Percentiles rank a stretch among this genome's conserved stretches.
Evolutionary conservation across 2,113 vertebrate species (phyloP).

Genomic region (Notarius quadriscutis): DNA sequence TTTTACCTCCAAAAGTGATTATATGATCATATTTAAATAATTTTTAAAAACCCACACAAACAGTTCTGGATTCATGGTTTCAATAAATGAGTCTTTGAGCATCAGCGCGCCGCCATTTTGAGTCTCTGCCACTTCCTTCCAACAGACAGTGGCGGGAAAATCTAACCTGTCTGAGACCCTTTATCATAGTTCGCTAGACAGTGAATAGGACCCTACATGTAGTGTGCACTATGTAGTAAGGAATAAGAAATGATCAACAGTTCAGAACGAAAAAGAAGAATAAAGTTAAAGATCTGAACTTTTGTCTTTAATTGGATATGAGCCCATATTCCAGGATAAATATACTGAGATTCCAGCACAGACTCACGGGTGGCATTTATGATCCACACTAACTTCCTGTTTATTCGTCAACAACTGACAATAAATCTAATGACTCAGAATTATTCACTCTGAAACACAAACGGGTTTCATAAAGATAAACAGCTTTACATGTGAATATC

Average conservation of each 20-base stretch:
- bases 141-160: slow-evolving; percentile 52
- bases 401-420: no score
- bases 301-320: no score
- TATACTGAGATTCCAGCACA: no score
- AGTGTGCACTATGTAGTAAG: not conserved
- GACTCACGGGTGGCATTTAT: no score
- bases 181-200: not conserved
- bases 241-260: not conserved
- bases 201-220: not conserved
- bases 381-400: no score
- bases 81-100: not conserved
- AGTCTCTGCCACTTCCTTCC: slow-evolving; percentile 13
- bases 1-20: not conserved
- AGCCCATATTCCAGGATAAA: no score
- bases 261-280: not conserved
- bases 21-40: not conserved
- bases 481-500: no score
- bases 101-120: slow-evolving; percentile 50
- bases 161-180: not conserved
- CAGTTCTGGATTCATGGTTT: not conserved
- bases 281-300: no score
- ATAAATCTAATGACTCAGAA: no score
- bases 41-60: not conserved
- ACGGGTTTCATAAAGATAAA: no score
- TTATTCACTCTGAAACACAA: no score